Conservation (phyloP, 2,113 vertebrate genomes). For the Carassius gibelio region DNA sequence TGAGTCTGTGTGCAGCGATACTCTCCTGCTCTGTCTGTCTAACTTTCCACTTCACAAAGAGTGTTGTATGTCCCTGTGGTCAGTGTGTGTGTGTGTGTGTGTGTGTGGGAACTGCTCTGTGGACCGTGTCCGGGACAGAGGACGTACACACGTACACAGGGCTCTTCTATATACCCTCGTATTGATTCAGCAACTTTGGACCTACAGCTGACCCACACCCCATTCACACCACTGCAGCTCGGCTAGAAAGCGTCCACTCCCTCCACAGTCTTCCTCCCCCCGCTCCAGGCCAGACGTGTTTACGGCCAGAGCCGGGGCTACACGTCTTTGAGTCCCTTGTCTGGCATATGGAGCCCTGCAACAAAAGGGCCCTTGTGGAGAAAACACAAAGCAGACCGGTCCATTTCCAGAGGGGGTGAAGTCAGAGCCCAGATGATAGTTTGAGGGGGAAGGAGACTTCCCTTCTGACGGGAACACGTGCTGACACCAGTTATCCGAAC, state of each 20-base stretch:
- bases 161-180: constrained; percentile 47
- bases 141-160: background rate
- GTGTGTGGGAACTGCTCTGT: constrained; percentile 53
- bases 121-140: constrained; percentile 43
- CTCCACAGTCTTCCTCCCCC: constrained; percentile 35
- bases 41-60: constrained; percentile 36
- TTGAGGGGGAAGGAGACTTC: constrained; percentile 14
- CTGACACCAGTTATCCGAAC: background rate
- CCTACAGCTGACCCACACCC: constrained; percentile 52
- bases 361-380: constrained; percentile 66
- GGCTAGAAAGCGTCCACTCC: constrained; percentile 28
- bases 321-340: constrained; percentile 53
- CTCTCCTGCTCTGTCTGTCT: background rate
- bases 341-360: constrained; percentile 62
- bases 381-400: constrained; percentile 56
- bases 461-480: background rate
- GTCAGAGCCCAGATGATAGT: constrained; percentile 50
- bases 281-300: constrained; percentile 57
- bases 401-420: constrained; percentile 54
- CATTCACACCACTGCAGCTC: constrained; percentile 48
- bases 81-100: constrained; percentile 45
- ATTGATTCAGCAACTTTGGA: constrained; percentile 52
- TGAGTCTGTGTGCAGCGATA: background rate
- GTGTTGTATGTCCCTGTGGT: constrained; percentile 32
- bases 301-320: constrained; percentile 54